Base-by-base conservation (phyloP, 2,797 vertebrate species). In the Neosilurus hyrtlii region DNA sequence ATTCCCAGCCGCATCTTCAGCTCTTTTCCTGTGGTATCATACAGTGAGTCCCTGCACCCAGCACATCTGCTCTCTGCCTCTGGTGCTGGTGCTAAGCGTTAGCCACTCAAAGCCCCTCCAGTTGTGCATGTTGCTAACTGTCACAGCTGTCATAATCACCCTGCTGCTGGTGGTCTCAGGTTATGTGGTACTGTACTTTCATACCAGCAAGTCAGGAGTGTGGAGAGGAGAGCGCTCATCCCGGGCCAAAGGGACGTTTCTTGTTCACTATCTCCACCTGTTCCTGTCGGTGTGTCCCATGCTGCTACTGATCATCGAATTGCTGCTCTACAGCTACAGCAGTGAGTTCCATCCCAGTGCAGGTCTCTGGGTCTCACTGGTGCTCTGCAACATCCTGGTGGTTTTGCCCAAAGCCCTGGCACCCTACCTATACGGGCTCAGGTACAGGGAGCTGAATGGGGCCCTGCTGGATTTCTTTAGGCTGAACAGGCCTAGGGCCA, bases 211-310 rank as follows among this genome's bases (percentile, higher is more conserved):
- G 14, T 92, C 90, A 0, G 92, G 92, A 75, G 93, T 91, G 85
- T 94, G 92, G 90, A 87, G 89, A 22, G 91, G 89, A 10, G 89
- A 89, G 54, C 78, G 90, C 51, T 92, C 88, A 80, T 90, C 95
- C 90, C 86, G 94, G 81, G 94, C 94, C 66, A 94, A 89, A 22
- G 91, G 95, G 62, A 96, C 94, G 0, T 95, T 95, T 86, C 77
- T 95, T 70, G 91, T 95, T 91, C 94, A 95, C 86, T 94, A 94
- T 83, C 91, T 93, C 3, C 89, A 95, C 68, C 82, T 96, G 10
- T 92, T 95, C 89, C 92, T 95, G 84, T 92, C 95, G 70, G 92
- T 94, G 83, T 94, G 93, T 78, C 94, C 95, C 37, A 90, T 94
- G 78, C 43, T 95, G 85, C 87, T 92, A 30, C 79, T 95, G 79